Evolutionary conservation across 2,113 vertebrate species (phyloP).

Genomic region (Hypanus sabinus): DNA sequence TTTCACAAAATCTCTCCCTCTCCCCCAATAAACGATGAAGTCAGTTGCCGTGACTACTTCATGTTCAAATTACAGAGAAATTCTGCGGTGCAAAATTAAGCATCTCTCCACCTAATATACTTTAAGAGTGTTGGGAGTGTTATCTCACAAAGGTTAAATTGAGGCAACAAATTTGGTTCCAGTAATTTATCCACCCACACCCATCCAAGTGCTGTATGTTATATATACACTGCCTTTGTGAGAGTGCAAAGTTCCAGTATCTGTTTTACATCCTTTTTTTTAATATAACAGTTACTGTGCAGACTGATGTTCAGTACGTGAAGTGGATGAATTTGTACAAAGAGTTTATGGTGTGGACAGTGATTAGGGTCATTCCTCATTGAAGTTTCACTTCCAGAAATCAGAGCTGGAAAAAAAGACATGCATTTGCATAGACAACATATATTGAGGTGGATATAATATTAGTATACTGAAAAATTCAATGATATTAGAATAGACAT

Average conservation of each 20-base stretch:
- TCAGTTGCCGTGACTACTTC: not conserved
- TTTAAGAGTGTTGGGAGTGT: not conserved
- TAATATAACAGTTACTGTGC: not conserved
- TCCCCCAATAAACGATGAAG: not conserved
- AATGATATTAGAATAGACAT: constrained; percentile 38
- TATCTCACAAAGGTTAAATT: constrained; percentile 7
- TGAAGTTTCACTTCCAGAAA: constrained; percentile 64
- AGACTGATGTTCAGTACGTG: constrained; percentile 20
- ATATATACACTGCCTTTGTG: constrained; percentile 21
- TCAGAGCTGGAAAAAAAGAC: constrained; percentile 65
- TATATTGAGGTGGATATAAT: constrained; percentile 49
- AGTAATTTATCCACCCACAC: constrained; percentile 10
- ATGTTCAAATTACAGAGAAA: constrained; percentile 13
- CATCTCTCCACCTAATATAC: not conserved
- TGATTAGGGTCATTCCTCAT: constrained; percentile 54
- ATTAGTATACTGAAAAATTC: constrained; percentile 49
- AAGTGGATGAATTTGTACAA: constrained; percentile 51
- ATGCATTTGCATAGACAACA: constrained; percentile 78
- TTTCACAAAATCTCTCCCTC: not conserved
- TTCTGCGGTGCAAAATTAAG: constrained; percentile 1
- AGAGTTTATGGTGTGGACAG: constrained; percentile 47
- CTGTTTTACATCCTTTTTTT: not conserved
- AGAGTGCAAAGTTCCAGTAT: not conserved
- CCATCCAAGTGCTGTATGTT: not conserved
- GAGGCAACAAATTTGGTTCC: not conserved